phyloP scores from a whole-genome alignment of 2,797 vertebrate genomes.

The Smutsia temminckii region DNA sequence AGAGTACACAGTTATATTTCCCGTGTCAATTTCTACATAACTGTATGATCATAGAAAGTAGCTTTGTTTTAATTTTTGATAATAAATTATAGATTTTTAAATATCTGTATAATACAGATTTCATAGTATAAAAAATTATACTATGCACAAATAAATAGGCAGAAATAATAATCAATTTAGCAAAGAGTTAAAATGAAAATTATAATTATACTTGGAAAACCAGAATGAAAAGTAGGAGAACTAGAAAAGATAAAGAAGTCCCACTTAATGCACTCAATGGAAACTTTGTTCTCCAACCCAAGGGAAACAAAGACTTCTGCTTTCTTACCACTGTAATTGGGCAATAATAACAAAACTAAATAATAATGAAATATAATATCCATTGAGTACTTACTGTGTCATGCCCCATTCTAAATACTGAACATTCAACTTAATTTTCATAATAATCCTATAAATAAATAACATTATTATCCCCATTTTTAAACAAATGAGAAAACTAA shows the following conservation, averaged over 20 bases:
- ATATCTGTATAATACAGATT: constrained; percentile 16
- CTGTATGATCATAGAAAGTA: neutral
- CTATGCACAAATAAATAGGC: neutral
- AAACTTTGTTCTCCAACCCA: neutral
- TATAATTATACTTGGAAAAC: neutral
- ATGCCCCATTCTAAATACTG: neutral
- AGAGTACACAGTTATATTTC: neutral
- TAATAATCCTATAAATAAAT: neutral
- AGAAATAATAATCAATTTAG: neutral
- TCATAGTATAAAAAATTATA: neutral
- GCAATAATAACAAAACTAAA: neutral
- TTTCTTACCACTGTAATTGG: neutral
- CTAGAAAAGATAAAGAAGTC: neutral
- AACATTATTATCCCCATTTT: neutral
- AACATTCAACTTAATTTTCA: neutral
- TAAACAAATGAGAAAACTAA: neutral
- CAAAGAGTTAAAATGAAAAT: neutral
- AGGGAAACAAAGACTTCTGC: neutral
- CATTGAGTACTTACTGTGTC: neutral
- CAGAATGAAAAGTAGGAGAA: neutral
- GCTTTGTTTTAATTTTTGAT: neutral
- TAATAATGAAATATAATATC: neutral
- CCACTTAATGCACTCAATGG: neutral
- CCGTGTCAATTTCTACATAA: neutral
- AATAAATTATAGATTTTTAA: neutral